Percentiles rank a stretch among this genome's conserved stretches.
phyloP scores from a whole-genome alignment of 2,888 invertebrate genomes.

The Lamellibrachia columna region DNA sequence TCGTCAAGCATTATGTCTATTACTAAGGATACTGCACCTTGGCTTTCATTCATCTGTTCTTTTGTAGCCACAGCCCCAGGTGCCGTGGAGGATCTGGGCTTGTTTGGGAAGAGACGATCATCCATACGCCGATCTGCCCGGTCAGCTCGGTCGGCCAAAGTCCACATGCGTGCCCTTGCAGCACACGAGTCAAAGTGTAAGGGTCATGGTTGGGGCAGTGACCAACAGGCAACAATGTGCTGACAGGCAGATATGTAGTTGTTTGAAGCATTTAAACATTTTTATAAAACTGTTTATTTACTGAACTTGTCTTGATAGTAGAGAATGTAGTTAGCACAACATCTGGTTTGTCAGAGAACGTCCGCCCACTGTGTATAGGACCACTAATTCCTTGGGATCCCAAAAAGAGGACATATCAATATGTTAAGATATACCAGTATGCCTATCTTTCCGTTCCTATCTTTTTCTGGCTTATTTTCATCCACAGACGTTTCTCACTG shows the following conservation, averaged over 20 bases:
- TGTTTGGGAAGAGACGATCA: constrained; percentile 80
- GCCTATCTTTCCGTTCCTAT: too few species aligned
- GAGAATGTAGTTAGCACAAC: too few species aligned
- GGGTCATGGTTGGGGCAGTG: not conserved
- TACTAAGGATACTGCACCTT: too few species aligned
- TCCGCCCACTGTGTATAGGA: too few species aligned
- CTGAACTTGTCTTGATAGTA: not conserved
- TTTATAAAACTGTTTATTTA: not conserved
- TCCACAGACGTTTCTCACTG: too few species aligned
- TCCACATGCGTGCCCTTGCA: constrained; percentile 38
- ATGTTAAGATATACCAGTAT: too few species aligned
- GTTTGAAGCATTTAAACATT: not conserved
- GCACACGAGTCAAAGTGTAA: constrained; percentile 24
- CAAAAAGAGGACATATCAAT: too few species aligned
- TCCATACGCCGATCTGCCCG: constrained; percentile 82
- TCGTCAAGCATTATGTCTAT: too few species aligned
- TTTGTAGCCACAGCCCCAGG: constrained; percentile 74
- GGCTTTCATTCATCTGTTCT: not conserved
- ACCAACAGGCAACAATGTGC: not conserved
- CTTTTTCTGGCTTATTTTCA: too few species aligned
- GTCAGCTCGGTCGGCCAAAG: constrained; percentile 57
- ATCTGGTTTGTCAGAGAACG: too few species aligned
- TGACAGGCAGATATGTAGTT: not conserved
- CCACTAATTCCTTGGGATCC: too few species aligned
- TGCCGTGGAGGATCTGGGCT: constrained; percentile 73